Percentiles rank a stretch among this genome's conserved stretches.
These are phyloP conservation scores for Atractosteus spatula DNA, from an alignment of 2,113 vertebrate species.

Conservation along the genomic window DNA sequence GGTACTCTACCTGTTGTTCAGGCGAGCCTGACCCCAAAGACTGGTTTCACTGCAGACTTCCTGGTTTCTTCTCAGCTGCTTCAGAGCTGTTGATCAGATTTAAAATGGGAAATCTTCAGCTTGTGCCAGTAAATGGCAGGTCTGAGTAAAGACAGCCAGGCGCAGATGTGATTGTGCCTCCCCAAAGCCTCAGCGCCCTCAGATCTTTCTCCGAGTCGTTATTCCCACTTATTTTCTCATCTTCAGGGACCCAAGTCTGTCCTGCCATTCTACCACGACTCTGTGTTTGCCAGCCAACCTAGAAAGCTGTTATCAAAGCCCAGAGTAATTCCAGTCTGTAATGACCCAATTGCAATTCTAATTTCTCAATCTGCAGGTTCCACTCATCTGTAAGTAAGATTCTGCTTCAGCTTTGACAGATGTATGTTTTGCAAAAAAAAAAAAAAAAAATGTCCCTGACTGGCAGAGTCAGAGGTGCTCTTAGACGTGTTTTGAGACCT, in stretches of 20 bases:
- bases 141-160: too few species aligned
- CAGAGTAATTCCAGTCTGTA: neutral
- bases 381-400: conserved; percentile 9
- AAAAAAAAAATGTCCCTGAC: conserved; percentile 14
- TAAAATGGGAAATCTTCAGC: too few species aligned
- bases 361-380: neutral
- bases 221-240: neutral
- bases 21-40: too few species aligned
- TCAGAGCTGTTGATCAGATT: too few species aligned
- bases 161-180: too few species aligned
- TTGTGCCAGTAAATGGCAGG: too few species aligned
- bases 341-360: neutral
- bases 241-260: neutral
- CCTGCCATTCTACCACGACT: neutral
- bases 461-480: conserved; percentile 33
- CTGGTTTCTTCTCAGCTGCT: too few species aligned
- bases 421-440: conserved; percentile 22
- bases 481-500: conserved; percentile 53
- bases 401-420: conserved; percentile 13
- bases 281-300: neutral
- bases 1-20: too few species aligned
- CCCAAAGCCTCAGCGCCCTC: too few species aligned
- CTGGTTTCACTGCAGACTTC: too few species aligned
- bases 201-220: too few species aligned
- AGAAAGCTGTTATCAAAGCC: too few species aligned